Base-by-base conservation (phyloP, 2,888 invertebrate genomes). In the Aphrophora alni region DNA sequence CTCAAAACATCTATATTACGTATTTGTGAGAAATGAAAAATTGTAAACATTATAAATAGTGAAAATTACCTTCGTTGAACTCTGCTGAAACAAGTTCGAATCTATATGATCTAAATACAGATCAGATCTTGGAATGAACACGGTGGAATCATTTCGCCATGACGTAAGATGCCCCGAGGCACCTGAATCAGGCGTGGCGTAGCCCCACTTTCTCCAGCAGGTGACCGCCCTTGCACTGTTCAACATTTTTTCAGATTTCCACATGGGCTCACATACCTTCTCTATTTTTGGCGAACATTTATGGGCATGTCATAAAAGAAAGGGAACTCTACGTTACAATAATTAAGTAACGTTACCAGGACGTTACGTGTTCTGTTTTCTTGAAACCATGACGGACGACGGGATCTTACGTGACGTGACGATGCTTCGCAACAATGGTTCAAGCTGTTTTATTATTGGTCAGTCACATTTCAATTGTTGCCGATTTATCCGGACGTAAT, bases 201-300 rank as follows among this genome's bases (percentile, higher is more conserved):
- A 59, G 59, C 59, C 59, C 59, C 59, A 59, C 59, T 59, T 59
- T 59, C 59, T 59, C 59, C 59, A 59, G 21, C 59, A 59, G 59
- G 59, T 59, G 59, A 59, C 59, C 59, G 59, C 59, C 59, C 59
- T 21, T 21, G 59, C 59, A 4, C 5, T 21, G 59, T 21, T 59
- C 59, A 3, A 59, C 59, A 59, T 59, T 59, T 59, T 33, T 59
- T 59, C 59, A 21, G 21, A 59, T 59, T 59, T 59, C 59, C 59
- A 59, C 59, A n/a, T n/a, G n/a, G n/a, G n/a, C n/a, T n/a, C n/a
- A n/a, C n/a, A 59, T 59, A 59, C 59, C 59, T 59, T 59, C 21
- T 59, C 59, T 59, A 59, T 21, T 59, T 59, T 59, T 59, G 59
- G 59, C 21, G 21, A 59, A 14, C 21, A 21, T 59, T 59, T 59